These are phyloP conservation scores for Vanessa atalanta DNA, from an alignment of 1,140 invertebrate species.

Conservation along the genomic window DNA sequence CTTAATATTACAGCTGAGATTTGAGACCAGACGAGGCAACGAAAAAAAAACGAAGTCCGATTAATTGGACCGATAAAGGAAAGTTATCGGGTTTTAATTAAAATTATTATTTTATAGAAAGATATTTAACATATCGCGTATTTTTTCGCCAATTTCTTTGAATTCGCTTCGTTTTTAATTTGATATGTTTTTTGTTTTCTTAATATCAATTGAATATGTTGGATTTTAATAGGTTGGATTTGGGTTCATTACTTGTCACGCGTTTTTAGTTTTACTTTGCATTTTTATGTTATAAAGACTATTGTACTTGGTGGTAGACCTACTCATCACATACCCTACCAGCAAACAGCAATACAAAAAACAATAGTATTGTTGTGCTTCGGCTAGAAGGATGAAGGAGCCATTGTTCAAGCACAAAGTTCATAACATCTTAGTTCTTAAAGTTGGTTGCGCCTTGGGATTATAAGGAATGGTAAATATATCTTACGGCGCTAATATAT, in stretches of 20 bases:
- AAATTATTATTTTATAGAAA: not conserved
- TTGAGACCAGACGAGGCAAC: not conserved
- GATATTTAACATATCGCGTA: not conserved
- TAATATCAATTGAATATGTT: not conserved
- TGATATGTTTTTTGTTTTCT: not conserved
- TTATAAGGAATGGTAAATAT: no score
- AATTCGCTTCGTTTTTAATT: not conserved
- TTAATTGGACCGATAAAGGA: conserved; percentile 1
- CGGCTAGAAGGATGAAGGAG: no score
- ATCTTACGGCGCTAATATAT: no score
- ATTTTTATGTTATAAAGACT: not conserved
- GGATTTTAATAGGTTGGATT: not conserved
- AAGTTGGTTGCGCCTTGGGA: no score
- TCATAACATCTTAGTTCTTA: no score
- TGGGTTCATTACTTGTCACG: not conserved
- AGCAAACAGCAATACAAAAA: no score
- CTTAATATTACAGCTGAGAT: not conserved
- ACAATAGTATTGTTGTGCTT: no score
- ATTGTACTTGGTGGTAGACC: no score
- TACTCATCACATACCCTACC: no score
- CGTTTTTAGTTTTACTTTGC: not conserved
- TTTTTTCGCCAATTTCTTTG: not conserved
- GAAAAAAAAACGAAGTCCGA: not conserved
- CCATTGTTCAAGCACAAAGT: no score
- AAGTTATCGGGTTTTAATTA: not conserved